Base-by-base conservation (phyloP, 1,140 invertebrate species). In the Apis dorsata region DNA sequence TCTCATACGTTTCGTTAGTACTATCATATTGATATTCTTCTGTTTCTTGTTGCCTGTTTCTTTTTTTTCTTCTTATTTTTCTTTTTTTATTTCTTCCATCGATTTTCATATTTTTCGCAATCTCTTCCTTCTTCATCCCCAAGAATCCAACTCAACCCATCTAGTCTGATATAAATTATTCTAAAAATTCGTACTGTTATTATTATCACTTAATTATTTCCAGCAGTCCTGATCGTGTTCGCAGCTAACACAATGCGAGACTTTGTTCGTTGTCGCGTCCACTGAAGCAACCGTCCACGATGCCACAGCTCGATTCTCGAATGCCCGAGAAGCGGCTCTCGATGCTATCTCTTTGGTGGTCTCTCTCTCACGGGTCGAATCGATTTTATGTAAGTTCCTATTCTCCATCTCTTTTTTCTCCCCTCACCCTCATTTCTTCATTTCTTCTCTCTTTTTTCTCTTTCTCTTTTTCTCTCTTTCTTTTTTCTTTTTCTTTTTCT, bases 171-270 rank as follows among this genome's bases (percentile, higher is more conserved):
- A 89, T 88, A 90, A 90, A 90, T 88, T 90, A 90, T 90, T 90
- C 86, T 86, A 90, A 90, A 90, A 90, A 90, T 90, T 86, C 86
- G 75, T 86, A 85, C 90, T 89, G 89, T 90, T 90, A 87, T 90
- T 90, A 90, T 90, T 90, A 90, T 90, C 89, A 85, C 87, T 90
- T 87, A 86, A 84, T 79, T 88, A 84, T 87, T 89, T 82, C 82
- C 86, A 84, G 83, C 85, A 81, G 74, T 34, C 60, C 68, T 70
- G 72, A 49, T 79, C 34, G 55, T 73, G 83, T 74, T 72, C 81
- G 68, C 79, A 24, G 53, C 65, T 28, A 83, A 70, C 81, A 90
- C 89, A 90, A 90, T 90, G 86, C 86, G 80, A 79, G 86, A 90
- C 90, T 90, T 90, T 90, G 90, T 90, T 89, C 89, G 72, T 79